Base-by-base conservation (phyloP, 1,140 invertebrate genomes). In the Zaprionus africanus region DNA sequence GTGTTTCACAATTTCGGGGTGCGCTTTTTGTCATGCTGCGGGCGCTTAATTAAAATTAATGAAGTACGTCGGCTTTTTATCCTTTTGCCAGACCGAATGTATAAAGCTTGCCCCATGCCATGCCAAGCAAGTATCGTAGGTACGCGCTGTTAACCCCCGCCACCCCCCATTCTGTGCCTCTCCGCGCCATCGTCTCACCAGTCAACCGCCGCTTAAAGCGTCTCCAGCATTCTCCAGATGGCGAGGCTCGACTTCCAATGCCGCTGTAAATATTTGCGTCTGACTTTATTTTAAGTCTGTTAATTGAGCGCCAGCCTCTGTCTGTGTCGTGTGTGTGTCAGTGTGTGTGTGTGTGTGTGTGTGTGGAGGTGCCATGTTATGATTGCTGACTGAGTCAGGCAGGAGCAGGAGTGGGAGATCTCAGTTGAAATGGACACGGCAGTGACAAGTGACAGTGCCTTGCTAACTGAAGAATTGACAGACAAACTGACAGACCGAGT, bases 11-110 rank as follows among this genome's bases (percentile, higher is more conserved):
- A 46, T 74, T 56, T 46, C 28, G 57, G 57, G 41, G 34, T 56
- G 13, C 53, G 38, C 70, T 82, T 77, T 87, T 82, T 79, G 79
- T 71, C 76, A 68, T 71, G 83, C 84, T 80, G 77, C 80, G 80
- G 80, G 62, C 76, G 83, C 80, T 82, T 86, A 87, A 86, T 87
- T 87, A 87, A 86, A 86, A 86, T 86, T 87, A 86, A 86, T 86
- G 83, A 86, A 86, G 80, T 87, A 80, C 83, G 77, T 73, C 76
- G 77, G 72, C 82, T 79, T 82, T 86, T 79, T 87, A 87, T 86
- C 83, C 82, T 79, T 86, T 76, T 82, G 77, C 59, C 76, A 79
- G 82, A 60, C 70, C 74, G 31, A 56, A 36, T 38, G 53, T 49
- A 64, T 38, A 54, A 53, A 53, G 62, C 71, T 58, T 65, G 46